phyloP scores from a whole-genome alignment of 1,140 invertebrate species.

The Sweltsa coloradensis region DNA sequence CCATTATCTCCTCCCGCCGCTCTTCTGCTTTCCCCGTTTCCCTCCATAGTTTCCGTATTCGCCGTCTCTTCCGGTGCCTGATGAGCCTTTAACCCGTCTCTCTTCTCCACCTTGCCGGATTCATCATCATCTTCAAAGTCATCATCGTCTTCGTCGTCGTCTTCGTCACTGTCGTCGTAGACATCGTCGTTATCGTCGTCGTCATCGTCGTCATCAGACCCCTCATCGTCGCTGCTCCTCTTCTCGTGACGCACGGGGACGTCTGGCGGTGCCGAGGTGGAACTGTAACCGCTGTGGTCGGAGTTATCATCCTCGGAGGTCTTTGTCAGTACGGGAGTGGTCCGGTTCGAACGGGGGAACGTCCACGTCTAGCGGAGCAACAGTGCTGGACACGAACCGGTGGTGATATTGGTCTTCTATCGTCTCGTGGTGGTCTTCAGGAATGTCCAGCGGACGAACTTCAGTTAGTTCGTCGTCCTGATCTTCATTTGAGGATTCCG shows the following conservation, averaged over 20 bases:
- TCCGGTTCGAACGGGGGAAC: background rate
- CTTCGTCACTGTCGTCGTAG: background rate
- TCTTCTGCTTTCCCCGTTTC: too few relatives aligned
- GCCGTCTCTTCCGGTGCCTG: too few relatives aligned
- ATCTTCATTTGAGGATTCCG: constrained; percentile 1
- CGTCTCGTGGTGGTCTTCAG: background rate
- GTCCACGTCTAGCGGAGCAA: background rate
- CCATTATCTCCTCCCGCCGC: background rate
- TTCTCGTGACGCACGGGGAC: background rate
- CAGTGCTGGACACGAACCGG: background rate
- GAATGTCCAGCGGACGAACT: background rate
- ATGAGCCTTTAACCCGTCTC: too few relatives aligned
- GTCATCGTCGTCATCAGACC: background rate
- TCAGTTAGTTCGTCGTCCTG: background rate
- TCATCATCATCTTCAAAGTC: background rate
- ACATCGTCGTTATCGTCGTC: background rate
- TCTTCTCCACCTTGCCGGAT: too few relatives aligned
- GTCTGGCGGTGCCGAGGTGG: background rate
- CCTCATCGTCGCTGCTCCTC: background rate
- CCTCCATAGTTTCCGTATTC: too few relatives aligned
- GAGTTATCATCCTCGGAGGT: background rate
- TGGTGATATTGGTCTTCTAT: background rate
- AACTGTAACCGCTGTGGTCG: background rate
- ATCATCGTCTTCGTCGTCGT: background rate
- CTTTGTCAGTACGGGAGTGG: background rate